A percentile compares a stretch with the other conserved stretches of the same genome.
phyloP scores from a whole-genome alignment of 2,113 vertebrate species.

The Engystomops pustulosus region DNA sequence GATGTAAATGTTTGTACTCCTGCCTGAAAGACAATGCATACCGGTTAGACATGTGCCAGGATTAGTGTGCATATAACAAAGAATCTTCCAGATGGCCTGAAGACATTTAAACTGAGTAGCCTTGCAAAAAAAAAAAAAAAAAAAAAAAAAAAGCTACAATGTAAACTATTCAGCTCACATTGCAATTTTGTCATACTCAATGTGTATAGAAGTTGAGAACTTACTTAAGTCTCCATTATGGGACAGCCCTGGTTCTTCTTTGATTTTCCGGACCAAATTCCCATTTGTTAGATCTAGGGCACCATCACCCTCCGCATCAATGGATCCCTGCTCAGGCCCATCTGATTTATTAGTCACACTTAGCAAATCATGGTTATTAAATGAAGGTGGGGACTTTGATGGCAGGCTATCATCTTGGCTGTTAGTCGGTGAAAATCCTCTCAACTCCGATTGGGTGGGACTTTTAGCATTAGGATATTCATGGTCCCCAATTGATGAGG shows the following conservation, averaged over 20 bases:
- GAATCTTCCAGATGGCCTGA: background rate
- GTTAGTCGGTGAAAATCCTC: slow-evolving; percentile 83
- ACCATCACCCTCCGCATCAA: slow-evolving; percentile 81
- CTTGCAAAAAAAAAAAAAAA: no score
- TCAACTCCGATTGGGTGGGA: slow-evolving; percentile 79
- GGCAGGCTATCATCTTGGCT: slow-evolving; percentile 75
- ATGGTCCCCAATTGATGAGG: slow-evolving; percentile 74
- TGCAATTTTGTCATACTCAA: no score
- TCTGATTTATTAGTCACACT: slow-evolving; percentile 69
- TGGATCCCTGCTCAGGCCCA: slow-evolving; percentile 64
- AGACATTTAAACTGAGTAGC: no score
- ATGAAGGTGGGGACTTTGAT: slow-evolving; percentile 80
- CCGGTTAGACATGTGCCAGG: background rate
- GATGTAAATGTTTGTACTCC: slow-evolving; percentile 78
- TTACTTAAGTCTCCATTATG: slow-evolving; percentile 81
- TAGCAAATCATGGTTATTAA: slow-evolving; percentile 65
- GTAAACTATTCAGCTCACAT: no score
- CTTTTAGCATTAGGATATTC: slow-evolving; percentile 85
- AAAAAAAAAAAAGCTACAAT: no score
- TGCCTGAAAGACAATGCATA: slow-evolving; percentile 72
- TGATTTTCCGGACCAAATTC: slow-evolving; percentile 78
- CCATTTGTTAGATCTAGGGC: slow-evolving; percentile 89
- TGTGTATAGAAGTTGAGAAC: background rate
- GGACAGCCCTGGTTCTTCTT: slow-evolving; percentile 82
- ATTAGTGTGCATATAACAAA: background rate